A percentile compares a stretch with the other conserved stretches of the same genome.
Evolutionary conservation across 1,140 invertebrate genomes (phyloP).

Genomic region (Drosophila obscura): DNA sequence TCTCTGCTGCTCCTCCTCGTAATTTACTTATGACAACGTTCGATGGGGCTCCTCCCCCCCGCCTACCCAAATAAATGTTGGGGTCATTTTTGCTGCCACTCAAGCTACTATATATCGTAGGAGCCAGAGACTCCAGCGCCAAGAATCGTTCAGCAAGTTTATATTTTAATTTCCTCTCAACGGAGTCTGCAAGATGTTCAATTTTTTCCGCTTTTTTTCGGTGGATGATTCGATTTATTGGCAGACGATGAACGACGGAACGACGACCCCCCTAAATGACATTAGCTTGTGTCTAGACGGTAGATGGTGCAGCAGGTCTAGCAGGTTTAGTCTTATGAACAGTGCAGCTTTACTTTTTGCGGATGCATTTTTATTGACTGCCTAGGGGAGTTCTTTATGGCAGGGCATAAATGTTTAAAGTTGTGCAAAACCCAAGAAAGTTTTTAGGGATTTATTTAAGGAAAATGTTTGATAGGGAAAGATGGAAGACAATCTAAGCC

Average conservation of each 20-base stretch:
- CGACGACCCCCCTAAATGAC: slow-evolving; percentile 56
- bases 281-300: slow-evolving; percentile 71
- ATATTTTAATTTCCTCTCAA: slow-evolving; percentile 72
- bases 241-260: slow-evolving; percentile 47
- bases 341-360: neutral
- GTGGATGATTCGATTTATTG: slow-evolving; percentile 70
- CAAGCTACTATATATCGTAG: slow-evolving; percentile 3
- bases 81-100: slow-evolving; percentile 55
- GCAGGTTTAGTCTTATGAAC: neutral
- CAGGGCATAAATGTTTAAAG: no score
- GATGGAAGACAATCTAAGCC: no score
- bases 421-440: no score
- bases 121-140: slow-evolving; percentile 5
- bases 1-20: slow-evolving; percentile 33
- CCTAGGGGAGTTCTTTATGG: no score
- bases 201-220: slow-evolving; percentile 22
- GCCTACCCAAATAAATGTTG: slow-evolving; percentile 63
- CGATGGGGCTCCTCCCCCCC: slow-evolving; percentile 19
- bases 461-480: no score
- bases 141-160: slow-evolving; percentile 45
- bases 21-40: slow-evolving; percentile 70
- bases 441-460: no score
- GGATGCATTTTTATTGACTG: no score
- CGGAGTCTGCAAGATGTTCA: slow-evolving; percentile 36
- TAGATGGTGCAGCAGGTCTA: slow-evolving; percentile 8